Percentiles rank a stretch among this genome's conserved stretches.
These are phyloP conservation scores for Gobiocypris rarus DNA, from an alignment of 2,113 vertebrate genomes.

Conservation along the genomic window DNA sequence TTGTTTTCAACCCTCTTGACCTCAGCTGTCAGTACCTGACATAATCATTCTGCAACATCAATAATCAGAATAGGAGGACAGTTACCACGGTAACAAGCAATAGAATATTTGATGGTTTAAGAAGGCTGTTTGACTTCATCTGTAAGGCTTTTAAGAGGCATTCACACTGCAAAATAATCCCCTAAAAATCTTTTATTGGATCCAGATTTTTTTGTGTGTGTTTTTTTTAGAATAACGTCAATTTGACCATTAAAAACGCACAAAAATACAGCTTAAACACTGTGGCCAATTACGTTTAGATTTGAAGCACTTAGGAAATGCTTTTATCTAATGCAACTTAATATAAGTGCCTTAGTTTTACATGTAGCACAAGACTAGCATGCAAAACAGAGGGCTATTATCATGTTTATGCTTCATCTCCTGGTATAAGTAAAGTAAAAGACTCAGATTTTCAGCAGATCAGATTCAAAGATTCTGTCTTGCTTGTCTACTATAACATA, in stretches of 20 bases:
- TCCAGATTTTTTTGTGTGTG: too few species aligned
- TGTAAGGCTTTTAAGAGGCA: background rate
- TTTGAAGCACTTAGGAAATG: background rate
- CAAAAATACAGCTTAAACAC: background rate
- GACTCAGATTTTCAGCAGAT: background rate
- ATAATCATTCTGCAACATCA: background rate
- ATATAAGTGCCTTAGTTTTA: background rate
- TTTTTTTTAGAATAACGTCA: too few species aligned
- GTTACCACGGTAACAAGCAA: background rate
- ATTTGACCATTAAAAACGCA: background rate
- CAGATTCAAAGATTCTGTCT: background rate
- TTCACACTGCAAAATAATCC: background rate
- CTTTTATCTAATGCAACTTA: background rate
- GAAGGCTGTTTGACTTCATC: background rate
- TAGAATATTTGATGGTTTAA: background rate
- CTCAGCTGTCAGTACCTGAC: conserved; percentile 6
- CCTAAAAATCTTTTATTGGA: too few species aligned
- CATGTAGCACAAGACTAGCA: background rate
- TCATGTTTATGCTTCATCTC: background rate
- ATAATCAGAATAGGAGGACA: too few species aligned
- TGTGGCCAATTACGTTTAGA: background rate
- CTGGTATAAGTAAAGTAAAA: background rate
- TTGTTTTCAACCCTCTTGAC: background rate
- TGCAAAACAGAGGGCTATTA: background rate
- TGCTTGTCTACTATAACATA: background rate